These are phyloP conservation scores for Dunckerocampus dactyliophorus DNA, from an alignment of 2,113 vertebrate genomes.

Conservation along the genomic window DNA sequence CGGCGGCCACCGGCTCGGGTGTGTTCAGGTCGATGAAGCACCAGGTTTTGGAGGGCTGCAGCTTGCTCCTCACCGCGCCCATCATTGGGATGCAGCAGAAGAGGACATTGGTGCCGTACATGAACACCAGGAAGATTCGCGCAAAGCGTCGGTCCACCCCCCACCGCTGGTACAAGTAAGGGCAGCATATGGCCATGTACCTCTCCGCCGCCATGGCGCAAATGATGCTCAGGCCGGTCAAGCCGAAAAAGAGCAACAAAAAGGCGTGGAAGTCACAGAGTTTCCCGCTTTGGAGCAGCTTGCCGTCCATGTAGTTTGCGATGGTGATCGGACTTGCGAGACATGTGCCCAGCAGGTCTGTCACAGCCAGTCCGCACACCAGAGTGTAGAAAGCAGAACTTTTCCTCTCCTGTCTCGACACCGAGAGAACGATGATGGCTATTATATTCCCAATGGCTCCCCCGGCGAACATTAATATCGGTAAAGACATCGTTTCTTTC, in stretches of 20 bases:
- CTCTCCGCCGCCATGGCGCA: conserved; percentile 95
- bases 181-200: conserved; percentile 95
- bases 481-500: conserved; percentile 57
- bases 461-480: conserved; percentile 90
- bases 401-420: conserved; percentile 85
- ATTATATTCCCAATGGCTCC: conserved; percentile 91
- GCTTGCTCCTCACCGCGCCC: conserved; percentile 78
- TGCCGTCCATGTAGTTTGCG: conserved; percentile 80
- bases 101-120: conserved; percentile 83
- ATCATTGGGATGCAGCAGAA: conserved; percentile 92
- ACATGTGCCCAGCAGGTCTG: conserved; percentile 90
- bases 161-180: conserved; percentile 83
- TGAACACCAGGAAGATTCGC: conserved; percentile 79
- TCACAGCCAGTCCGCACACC: conserved; percentile 90
- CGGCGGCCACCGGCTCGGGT: conserved; percentile 59
- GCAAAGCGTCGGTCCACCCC: conserved; percentile 84
- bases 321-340: conserved; percentile 93
- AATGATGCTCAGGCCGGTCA: conserved; percentile 92
- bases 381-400: conserved; percentile 92
- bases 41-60: conserved; percentile 85
- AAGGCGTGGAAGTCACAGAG: conserved; percentile 65
- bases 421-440: conserved; percentile 89
- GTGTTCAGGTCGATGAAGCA: conserved; percentile 92
- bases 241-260: conserved; percentile 86
- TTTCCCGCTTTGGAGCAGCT: conserved; percentile 58